Percentiles rank a stretch among this genome's conserved stretches.
These are phyloP conservation scores for Phenganax marumi DNA, from an alignment of 92 coral and sea anemone species.

Conservation along the genomic window DNA sequence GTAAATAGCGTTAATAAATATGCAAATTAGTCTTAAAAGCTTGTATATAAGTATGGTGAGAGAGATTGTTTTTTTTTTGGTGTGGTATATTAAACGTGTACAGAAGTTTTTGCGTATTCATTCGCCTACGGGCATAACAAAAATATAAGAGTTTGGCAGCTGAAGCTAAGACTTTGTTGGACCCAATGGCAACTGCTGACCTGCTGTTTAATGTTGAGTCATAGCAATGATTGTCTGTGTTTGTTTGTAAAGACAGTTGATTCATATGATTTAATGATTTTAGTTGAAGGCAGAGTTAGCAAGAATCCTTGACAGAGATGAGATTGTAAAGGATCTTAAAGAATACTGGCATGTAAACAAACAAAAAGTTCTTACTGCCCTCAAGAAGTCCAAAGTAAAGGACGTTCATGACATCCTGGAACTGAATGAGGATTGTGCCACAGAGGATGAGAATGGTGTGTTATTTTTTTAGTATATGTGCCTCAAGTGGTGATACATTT, in stretches of 20 bases:
- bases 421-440: conserved; percentile 39
- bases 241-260: no score
- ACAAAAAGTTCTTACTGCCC: conserved; percentile 38
- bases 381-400: conserved; percentile 27
- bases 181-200: background rate
- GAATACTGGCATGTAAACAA: conserved; percentile 28
- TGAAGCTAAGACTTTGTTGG: no score
- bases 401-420: conserved; percentile 19
- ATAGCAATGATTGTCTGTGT: background rate
- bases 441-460: conserved; percentile 25
- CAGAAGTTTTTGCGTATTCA: no score
- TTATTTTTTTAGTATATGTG: no score
- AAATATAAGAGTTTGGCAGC: conserved; percentile 14
- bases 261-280: background rate
- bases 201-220: background rate
- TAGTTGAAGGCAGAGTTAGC: conserved; percentile 58
- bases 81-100: no score
- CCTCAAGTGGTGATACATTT: no score
- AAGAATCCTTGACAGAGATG: conserved; percentile 35
- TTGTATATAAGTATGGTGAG: no score
- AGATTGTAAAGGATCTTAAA: conserved; percentile 3
- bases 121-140: no score
- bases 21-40: no score
- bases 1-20: no score
- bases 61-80: no score